Evolutionary conservation across 1,140 invertebrate genomes (phyloP), one percentile per base, ranked within the genome.

Genomic region (Cataglyphis hispanica): DNA sequence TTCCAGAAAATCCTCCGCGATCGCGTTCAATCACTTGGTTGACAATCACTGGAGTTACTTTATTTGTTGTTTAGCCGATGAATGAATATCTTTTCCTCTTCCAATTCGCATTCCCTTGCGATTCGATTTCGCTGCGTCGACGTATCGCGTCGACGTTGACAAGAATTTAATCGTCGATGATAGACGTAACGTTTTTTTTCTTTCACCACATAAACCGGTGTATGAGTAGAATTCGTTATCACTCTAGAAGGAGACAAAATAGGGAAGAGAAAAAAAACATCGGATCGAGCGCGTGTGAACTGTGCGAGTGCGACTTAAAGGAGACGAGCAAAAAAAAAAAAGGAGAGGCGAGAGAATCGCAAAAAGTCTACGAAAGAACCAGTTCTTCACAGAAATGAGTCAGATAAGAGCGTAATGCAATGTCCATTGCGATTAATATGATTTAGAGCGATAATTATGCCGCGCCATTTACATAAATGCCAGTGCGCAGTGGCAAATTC

Each of bases 361-460:
- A 22, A 74, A 88, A 88, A 66, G 34, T 60, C 37, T 13, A 31
- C 25, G 50, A 19, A 13, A 83, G 50, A 85, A 85, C 87, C 87
- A 85, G 87, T 88, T 84, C 78, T 46, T 50, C 37, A 19, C 25
- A 50, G 25, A 13, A 69, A 66, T 61, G 53, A 67, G 27, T 67
- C 37, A 16, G 25, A 85, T 63, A 81, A 86, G 50, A 50, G 64
- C 11, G 11, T 50, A 22, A 50, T 60, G n/a, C 69, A 76, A 87
- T 76, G 63, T 69, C n/a, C 50, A 25, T 75, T 66, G 81, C 58
- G 43, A 60, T 78, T 85, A 66, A 37, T 78, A 87, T 88, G 86
- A 88, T 85, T 88, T 78, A 72, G 46, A 6, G 66, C 80, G 74
- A 78, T 84, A 72, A 88, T 88, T 88, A 77, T 67, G 31, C n/a